These are phyloP conservation scores for Stomatorhinus walkeri DNA, from an alignment of 2,797 vertebrate species.

Conservation along the genomic window DNA sequence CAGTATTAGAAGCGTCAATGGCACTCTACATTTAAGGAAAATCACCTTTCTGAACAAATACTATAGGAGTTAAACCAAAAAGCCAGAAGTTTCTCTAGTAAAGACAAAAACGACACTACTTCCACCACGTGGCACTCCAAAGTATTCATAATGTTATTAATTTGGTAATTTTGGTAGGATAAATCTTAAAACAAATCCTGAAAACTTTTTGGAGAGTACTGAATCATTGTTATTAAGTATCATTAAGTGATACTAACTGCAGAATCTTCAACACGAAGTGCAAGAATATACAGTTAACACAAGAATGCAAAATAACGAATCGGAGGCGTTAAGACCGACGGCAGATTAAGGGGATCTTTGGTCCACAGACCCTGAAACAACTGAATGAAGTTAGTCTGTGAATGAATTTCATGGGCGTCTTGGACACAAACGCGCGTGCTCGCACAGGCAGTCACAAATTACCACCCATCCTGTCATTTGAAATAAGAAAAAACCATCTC, in stretches of 20 bases:
- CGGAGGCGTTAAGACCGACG: neutral
- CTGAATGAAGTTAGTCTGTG: no score
- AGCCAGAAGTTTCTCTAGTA: neutral
- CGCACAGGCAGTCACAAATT: neutral
- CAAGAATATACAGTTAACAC: neutral
- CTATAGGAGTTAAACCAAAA: neutral
- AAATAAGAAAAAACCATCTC: neutral
- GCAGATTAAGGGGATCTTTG: neutral
- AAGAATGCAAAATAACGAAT: neutral
- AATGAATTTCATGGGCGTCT: neutral
- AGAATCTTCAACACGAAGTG: neutral
- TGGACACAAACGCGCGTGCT: neutral
- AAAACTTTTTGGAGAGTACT: neutral
- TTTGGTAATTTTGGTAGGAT: neutral
- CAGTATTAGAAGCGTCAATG: conserved; percentile 29
- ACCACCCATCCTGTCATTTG: neutral
- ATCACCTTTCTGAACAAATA: neutral
- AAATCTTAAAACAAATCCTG: neutral
- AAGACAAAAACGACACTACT: neutral
- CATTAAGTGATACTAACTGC: neutral
- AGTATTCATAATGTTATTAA: neutral
- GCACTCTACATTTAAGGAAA: conserved; percentile 18
- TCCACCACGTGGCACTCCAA: neutral
- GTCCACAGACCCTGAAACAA: neutral
- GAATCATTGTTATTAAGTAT: neutral